Evolutionary conservation across 2,797 vertebrate genomes (phyloP).

Genomic region (Xerus rutilus): DNA sequence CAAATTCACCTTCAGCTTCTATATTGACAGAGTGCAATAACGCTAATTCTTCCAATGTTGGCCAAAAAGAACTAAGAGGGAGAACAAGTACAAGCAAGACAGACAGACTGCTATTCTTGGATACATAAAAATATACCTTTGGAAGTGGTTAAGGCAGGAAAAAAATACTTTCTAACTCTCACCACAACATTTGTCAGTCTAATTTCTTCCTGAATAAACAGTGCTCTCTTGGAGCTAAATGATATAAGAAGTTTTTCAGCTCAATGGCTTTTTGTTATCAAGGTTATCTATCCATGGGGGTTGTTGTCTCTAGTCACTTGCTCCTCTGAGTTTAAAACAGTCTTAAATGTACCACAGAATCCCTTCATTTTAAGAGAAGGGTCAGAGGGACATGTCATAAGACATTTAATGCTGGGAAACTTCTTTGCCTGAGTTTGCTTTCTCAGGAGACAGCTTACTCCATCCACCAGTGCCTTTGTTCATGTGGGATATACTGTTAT

Average conservation of each 20-base stretch:
- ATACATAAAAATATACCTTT: constrained; percentile 78
- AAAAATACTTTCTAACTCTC: constrained; percentile 60
- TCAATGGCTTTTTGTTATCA: constrained; percentile 4
- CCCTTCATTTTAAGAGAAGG: constrained; percentile 35
- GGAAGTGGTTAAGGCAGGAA: constrained; percentile 61
- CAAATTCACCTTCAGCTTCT: constrained; percentile 65
- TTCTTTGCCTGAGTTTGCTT: constrained; percentile 65
- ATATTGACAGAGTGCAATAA: background rate
- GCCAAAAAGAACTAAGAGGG: constrained; percentile 76
- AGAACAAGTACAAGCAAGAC: constrained; percentile 5
- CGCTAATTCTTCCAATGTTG: constrained; percentile 76
- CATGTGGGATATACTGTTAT: constrained; percentile 82
- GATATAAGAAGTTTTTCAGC: background rate
- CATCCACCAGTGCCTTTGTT: constrained; percentile 66
- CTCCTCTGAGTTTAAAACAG: background rate
- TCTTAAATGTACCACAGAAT: background rate
- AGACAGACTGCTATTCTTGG: constrained; percentile 78
- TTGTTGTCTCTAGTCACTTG: background rate
- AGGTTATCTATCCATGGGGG: background rate
- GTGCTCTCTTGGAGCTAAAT: background rate
- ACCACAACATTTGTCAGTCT: constrained; percentile 65
- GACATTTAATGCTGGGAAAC: constrained; percentile 76
- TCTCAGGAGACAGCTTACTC: constrained; percentile 80
- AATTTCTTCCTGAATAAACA: constrained; percentile 64
- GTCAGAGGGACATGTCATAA: background rate